Percentiles rank a stretch among this genome's conserved stretches.
Evolutionary conservation across 2,797 vertebrate genomes (phyloP).

Genomic region (Enteromius anoplus): DNA sequence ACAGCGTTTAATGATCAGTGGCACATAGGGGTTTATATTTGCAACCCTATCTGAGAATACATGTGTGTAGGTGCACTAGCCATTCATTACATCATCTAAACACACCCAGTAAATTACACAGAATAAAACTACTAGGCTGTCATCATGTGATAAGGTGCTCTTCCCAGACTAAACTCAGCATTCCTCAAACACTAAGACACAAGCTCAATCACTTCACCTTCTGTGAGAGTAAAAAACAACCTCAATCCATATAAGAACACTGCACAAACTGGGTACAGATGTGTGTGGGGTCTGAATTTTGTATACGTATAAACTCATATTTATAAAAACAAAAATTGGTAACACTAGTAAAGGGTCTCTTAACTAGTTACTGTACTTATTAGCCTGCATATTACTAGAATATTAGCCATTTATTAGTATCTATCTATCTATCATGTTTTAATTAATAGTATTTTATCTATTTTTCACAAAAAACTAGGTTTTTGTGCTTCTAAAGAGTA

Average conservation of each 20-base stretch:
- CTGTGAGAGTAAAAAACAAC: neutral
- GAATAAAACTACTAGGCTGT: neutral
- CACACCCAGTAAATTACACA: conserved; percentile 49
- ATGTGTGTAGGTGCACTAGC: neutral
- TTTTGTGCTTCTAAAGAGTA: neutral
- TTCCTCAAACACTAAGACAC: conserved; percentile 9
- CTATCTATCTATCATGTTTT: too few species aligned
- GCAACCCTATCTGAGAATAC: neutral
- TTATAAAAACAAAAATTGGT: too few species aligned
- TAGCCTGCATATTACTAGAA: too few species aligned
- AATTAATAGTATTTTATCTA: too few species aligned
- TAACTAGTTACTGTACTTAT: too few species aligned
- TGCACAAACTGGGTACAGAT: neutral
- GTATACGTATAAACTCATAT: too few species aligned
- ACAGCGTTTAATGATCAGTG: conserved; percentile 26
- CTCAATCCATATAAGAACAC: neutral
- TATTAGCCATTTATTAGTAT: too few species aligned
- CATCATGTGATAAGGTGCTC: conserved; percentile 23
- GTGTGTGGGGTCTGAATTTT: neutral
- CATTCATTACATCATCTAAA: neutral
- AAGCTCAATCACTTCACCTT: neutral
- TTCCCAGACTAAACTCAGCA: conserved; percentile 28
- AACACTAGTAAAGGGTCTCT: too few species aligned
- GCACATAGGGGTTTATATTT: neutral
- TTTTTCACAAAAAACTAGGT: too few species aligned